Evolutionary conservation across 23 tunicate species (phyloP), one percentile per base, ranked within the genome.

Genomic region (Styela plicata): DNA sequence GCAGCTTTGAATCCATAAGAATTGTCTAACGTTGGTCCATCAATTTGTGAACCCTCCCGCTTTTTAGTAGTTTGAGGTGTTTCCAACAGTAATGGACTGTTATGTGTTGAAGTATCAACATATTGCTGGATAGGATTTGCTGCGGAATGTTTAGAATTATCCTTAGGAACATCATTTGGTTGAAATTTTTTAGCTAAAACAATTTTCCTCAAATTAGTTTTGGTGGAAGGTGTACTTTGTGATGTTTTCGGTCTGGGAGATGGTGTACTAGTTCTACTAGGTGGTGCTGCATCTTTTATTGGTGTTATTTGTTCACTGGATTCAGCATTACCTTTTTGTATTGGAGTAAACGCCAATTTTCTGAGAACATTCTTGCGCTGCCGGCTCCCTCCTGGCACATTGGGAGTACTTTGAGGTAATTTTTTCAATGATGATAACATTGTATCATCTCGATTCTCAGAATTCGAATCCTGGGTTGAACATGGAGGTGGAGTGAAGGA

Each of bases 21-120:
- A 53, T 76, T 76, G 37, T 76, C 81, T 19, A 76, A 69, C 10
- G 81, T 76, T 16, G 81, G 81, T 23, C 81, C 81, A 52, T 76
- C 81, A 37, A 76, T 52, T 53, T 76, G 81, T 20, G 81, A 76
- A 21, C 81, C 81, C 31, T 52, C 66, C 23, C 36, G 36, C 77
- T 30, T 29, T 32, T 18, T 33, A 30, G 71, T 67, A 18, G 31
- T 1, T 25, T 1, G 71, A 18, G 71, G 71, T 16, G 71, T 25
- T 18, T 67, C 2, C 2, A 67, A 18, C 0, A 24, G 16, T 25
- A 67, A 29, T 0, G 71, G 71, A 29, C 71, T 67, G 24, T 67
- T 29, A 27, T 22, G 71, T 25, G 16, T 16, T 18, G 31, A 27
- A 62, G 0, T 23, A 57, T n/a, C n/a, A n/a, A n/a, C n/a, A n/a